Conservation (phyloP, 2,113 vertebrate species). For the Anser brachyrhynchus region DNA sequence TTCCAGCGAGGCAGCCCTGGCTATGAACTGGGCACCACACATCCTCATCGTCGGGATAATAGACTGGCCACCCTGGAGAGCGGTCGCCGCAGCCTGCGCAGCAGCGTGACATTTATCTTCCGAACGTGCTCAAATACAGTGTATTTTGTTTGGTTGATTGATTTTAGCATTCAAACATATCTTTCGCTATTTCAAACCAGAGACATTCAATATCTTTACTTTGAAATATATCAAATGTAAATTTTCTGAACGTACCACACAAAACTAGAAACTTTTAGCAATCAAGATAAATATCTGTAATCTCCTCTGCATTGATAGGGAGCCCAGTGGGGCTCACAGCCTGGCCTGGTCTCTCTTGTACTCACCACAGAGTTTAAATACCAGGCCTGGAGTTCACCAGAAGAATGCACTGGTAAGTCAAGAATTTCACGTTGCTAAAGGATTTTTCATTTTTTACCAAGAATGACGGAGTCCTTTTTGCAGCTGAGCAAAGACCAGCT, state of each 20-base stretch:
- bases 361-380: neutral
- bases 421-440: neutral
- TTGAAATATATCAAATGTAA: neutral
- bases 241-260: neutral
- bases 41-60: neutral
- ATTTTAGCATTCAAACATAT: neutral
- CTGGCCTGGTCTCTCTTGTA: neutral
- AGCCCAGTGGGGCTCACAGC: neutral
- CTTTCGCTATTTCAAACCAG: neutral
- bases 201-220: neutral
- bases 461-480: neutral
- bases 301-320: rapidly evolving
- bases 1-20: neutral
- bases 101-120: neutral
- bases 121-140: rapidly evolving
- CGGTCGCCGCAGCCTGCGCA: rapidly evolving
- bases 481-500: neutral
- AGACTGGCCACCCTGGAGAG: neutral
- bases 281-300: neutral
- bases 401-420: neutral
- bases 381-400: neutral
- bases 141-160: neutral
- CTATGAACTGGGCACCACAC: neutral
- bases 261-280: neutral
- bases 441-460: neutral